Base-by-base conservation (phyloP, 2,113 vertebrate genomes). In the Xenus cinereus region DNA sequence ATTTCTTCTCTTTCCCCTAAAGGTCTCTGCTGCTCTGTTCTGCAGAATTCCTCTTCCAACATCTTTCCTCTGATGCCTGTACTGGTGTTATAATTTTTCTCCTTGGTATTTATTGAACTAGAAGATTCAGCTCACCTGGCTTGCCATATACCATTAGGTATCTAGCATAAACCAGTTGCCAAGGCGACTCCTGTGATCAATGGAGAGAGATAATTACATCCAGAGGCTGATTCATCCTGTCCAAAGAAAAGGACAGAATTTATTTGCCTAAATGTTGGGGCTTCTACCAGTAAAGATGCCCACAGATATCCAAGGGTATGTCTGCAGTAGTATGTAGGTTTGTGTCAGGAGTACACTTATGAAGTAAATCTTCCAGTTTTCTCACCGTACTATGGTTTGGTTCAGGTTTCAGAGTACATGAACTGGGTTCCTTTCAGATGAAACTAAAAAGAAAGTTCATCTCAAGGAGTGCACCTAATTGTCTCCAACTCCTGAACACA, bases 131-230 rank as follows among this genome's bases (percentile, higher is more conserved):
- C 43, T 94, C 63, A 85, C 63, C 69, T 93, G 33, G 20, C 57
- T 93, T 96, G 87, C 84, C 66, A 57, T 79, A 16, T 53, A 96
- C 53, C 41, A 91, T 91, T 93, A 79, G 21, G 13, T 79, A 66
- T 57, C 76, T 68, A 69, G 17, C 4, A 5, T n/a, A 87, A 92
- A 84, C 39, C 28, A 35, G 30, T 43, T 64, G 24, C 35, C 53
- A 78, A 72, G 48, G 22, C 11, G 72, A 46, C 28, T 83, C 64
- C 67, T 51, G 69, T 87, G 69, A 69, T 84, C 91, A 64, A 3
- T 60, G 84, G 51, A 84, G 84, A 60, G 84, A 78, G 69, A 78
- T 33, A 89, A 93, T 82, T 92, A 24, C 21, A 26, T 87, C 56
- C 66, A 87, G 89, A 89, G 69, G 56, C 66, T 60, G 48, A 78